These are phyloP conservation scores for Naso thynnoides DNA, from an alignment of 2,797 vertebrate genomes.

Conservation along the genomic window DNA sequence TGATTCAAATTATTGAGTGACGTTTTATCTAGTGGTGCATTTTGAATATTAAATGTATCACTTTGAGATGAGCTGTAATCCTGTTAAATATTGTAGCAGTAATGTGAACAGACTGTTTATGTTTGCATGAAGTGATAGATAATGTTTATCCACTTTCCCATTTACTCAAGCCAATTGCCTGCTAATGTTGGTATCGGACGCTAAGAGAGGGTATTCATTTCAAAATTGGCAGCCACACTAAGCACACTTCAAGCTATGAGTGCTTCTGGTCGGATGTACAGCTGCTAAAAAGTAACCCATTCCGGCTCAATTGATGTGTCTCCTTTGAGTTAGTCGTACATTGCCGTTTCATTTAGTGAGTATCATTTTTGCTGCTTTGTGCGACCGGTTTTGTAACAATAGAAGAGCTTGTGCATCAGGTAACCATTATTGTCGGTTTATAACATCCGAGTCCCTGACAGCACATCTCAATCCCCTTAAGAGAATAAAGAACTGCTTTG, in stretches of 20 bases:
- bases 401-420: slow-evolving; percentile 58
- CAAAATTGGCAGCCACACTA: slow-evolving; percentile 72
- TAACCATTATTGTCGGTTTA: slow-evolving; percentile 56
- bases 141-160: slow-evolving; percentile 74
- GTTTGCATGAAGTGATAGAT: slow-evolving; percentile 68
- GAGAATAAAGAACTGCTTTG: slow-evolving; percentile 64
- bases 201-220: slow-evolving; percentile 78
- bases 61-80: slow-evolving; percentile 29
- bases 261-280: slow-evolving; percentile 72
- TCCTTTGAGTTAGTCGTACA: slow-evolving; percentile 58
- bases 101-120: slow-evolving; percentile 75
- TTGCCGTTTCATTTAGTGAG: slow-evolving; percentile 47
- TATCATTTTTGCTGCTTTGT: slow-evolving; percentile 55
- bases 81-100: slow-evolving; percentile 48
- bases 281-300: slow-evolving; percentile 74
- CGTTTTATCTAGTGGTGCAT: not conserved
- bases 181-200: slow-evolving; percentile 70
- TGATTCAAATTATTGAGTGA: slow-evolving; percentile 28
- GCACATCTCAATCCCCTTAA: slow-evolving; percentile 57
- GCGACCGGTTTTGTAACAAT: slow-evolving; percentile 53
- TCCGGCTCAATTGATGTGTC: slow-evolving; percentile 61
- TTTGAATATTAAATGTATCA: slow-evolving; percentile 46
- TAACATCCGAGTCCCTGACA: slow-evolving; percentile 54
- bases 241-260: slow-evolving; percentile 75
- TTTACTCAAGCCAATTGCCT: slow-evolving; percentile 69